A percentile compares a stretch with the other conserved stretches of the same genome.
phyloP scores from a whole-genome alignment of 2,888 invertebrate species.

The Drosophila longiperda region DNA sequence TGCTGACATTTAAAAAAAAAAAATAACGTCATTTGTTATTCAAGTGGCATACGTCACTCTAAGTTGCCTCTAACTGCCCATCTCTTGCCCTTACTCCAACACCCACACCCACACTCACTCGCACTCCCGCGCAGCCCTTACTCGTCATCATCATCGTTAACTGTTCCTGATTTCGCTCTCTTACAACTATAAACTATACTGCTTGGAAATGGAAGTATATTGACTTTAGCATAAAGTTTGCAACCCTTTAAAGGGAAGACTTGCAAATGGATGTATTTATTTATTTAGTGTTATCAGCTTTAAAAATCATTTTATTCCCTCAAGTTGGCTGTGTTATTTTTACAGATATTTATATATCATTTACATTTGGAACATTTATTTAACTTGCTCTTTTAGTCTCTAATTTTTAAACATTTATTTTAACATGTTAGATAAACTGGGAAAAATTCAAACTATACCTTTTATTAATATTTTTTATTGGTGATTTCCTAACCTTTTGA shows the following conservation, averaged over 20 bases:
- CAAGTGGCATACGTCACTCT: slow-evolving; percentile 82
- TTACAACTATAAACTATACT: slow-evolving; percentile 10
- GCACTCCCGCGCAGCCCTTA: slow-evolving; percentile 28
- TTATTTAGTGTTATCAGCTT: background rate
- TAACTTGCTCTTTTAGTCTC: background rate
- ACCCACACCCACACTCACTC: background rate
- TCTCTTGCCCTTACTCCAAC: slow-evolving; percentile 44
- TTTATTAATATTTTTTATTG: too few relatives aligned
- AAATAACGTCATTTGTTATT: slow-evolving; percentile 75
- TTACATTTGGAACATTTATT: background rate
- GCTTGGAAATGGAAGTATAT: background rate
- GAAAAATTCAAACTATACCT: background rate
- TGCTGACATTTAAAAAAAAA: slow-evolving; percentile 77
- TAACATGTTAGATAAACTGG: background rate
- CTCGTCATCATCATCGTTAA: slow-evolving; percentile 50
- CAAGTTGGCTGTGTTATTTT: background rate
- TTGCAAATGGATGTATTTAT: background rate
- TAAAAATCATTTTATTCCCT: background rate
- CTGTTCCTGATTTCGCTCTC: slow-evolving; percentile 34
- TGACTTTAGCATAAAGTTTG: background rate
- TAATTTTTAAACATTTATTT: background rate
- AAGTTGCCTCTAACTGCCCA: slow-evolving; percentile 76
- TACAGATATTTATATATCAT: background rate
- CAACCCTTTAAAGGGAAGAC: background rate
- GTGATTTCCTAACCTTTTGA: too few relatives aligned